phyloP scores from a whole-genome alignment of 2,113 vertebrate genomes.

The Saimiri boliviensis region DNA sequence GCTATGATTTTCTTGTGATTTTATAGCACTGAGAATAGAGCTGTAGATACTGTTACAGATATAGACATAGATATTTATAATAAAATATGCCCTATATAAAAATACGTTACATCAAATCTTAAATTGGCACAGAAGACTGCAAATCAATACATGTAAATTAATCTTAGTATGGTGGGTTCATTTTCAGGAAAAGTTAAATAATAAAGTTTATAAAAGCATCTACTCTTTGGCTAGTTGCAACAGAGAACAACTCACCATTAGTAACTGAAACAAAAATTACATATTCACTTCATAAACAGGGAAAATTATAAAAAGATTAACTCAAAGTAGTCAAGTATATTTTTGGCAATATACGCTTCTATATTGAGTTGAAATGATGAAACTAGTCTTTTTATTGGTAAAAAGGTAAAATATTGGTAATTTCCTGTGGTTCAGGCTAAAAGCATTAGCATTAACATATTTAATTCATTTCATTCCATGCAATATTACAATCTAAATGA shows the following conservation, averaged over 20 bases:
- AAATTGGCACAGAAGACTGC: background rate
- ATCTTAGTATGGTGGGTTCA: background rate
- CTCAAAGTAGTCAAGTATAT: background rate
- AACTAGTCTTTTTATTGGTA: background rate
- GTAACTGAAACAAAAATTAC: slow-evolving; percentile 11
- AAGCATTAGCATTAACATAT: background rate
- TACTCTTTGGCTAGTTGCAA: background rate
- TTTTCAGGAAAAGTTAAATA: slow-evolving; percentile 20
- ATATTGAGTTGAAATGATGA: background rate
- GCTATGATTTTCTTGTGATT: background rate
- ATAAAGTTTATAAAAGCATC: background rate
- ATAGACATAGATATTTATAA: background rate
- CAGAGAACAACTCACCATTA: background rate
- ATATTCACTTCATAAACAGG: background rate
- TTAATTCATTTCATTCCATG: background rate
- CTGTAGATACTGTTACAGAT: background rate
- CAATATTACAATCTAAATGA: background rate
- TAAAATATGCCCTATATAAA: background rate
- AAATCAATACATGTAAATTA: background rate
- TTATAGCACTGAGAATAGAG: background rate
- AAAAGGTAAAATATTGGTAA: background rate
- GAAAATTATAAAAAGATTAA: slow-evolving; percentile 5
- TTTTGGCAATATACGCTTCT: background rate
- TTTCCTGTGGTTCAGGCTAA: background rate
- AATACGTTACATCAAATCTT: background rate